A percentile compares a stretch with the other conserved stretches of the same genome.
phyloP scores from a whole-genome alignment of 2,113 vertebrate species.

The Columbina picui region DNA sequence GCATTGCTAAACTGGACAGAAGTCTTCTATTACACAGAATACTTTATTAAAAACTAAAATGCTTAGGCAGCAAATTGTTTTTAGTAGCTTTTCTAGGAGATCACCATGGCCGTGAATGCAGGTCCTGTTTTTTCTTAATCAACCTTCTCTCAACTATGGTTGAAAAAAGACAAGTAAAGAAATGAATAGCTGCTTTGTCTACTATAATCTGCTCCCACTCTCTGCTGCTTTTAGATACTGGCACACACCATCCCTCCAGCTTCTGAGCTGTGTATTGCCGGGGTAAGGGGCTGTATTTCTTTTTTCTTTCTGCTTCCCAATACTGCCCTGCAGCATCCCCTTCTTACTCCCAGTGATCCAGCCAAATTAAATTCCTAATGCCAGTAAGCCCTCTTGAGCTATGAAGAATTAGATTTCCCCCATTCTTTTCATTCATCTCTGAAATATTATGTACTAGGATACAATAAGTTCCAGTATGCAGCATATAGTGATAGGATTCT shows the following conservation, averaged over 20 bases:
- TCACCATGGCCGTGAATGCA: neutral
- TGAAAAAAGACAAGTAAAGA: neutral
- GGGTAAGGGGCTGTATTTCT: neutral
- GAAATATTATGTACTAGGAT: neutral
- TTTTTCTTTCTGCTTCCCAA: neutral
- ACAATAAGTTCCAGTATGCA: neutral
- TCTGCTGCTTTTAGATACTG: neutral
- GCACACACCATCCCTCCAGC: neutral
- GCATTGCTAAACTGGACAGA: neutral
- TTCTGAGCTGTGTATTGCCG: neutral
- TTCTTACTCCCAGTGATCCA: neutral
- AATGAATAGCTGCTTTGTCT: neutral
- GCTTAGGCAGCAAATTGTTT: neutral
- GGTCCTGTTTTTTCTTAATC: neutral
- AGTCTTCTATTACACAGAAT: neutral
- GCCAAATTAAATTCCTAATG: conserved; percentile 38
- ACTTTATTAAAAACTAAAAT: neutral
- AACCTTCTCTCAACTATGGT: neutral
- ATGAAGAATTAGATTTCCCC: conserved; percentile 20
- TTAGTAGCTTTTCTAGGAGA: neutral
- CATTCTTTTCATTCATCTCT: neutral
- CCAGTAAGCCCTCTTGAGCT: neutral
- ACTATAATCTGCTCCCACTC: neutral
- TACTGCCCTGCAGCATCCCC: neutral
- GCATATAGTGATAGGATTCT: neutral